Evolutionary conservation across 1,140 invertebrate genomes (phyloP), one percentile per base, ranked within the genome.

Genomic region (Copidosoma floridanum): DNA sequence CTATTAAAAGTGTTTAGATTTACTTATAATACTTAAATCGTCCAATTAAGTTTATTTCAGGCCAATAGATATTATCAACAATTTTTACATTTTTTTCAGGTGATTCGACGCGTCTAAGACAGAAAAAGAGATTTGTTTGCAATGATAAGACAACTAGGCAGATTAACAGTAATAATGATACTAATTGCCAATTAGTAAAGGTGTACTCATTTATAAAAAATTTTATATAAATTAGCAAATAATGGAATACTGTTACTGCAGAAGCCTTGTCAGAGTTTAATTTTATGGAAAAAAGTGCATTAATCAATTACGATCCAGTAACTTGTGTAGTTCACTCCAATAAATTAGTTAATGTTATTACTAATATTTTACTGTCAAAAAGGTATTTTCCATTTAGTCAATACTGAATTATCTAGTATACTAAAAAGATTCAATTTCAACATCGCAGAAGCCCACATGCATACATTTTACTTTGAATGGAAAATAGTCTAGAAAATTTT

Each of bases 291-390:
- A 76, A 74, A 65, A 48, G 41, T 44, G 61, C 57, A 35, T 56
- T 80, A 21, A 53, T 81, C 1, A 76, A 78, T 66, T 69, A 75
- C 60, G 79, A 81, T 69, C 69, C 79, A 7, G 75, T 80, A 20
- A 80, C 74, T 7, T 81, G 78, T 62, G 72, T 66, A 43, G 71
- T 75, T 14, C 71, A 79, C 53, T 79, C 76, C 43, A 71, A 78
- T 53, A 76, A 74, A 67, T 67, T 70, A 37, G 66, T 77, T 8
- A 68, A 40, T 69, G 64, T 68, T 57, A 0, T 69, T 12, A 23
- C 66, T 51, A 52, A 41, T 2, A 63, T 68, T 43, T 55, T 68
- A 20, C 50, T 57, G 53, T 65, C 52, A 26, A 54, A 60, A 57
- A 63, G 43, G 63, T 43, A 23, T 32, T 65, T 57, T 63, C 66